phyloP scores from a whole-genome alignment of 37 sponge, comb jelly and placozoan species.

The Bolinopsis microptera region DNA sequence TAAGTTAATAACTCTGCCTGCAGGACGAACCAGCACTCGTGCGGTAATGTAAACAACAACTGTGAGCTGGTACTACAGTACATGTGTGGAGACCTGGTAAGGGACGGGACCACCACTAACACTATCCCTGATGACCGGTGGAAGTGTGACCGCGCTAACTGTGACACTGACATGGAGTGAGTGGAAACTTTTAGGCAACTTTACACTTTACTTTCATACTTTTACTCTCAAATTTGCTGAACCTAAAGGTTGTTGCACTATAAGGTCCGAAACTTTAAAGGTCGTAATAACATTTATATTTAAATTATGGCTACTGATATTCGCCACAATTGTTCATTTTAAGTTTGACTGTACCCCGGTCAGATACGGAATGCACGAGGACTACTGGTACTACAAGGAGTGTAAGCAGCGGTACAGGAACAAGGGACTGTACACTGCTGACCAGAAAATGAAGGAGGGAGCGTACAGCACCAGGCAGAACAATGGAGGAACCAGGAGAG shows the following conservation, averaged over 20 bases:
- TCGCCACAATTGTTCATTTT: too few species aligned
- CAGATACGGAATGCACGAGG: conserved; percentile 96
- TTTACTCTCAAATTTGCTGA: too few species aligned
- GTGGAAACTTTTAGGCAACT: too few species aligned
- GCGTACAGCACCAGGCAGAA: conserved; percentile 97
- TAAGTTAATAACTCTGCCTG: too few species aligned
- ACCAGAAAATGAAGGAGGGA: conserved; percentile 70
- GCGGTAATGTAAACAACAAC: conserved; percentile 91
- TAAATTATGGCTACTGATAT: too few species aligned
- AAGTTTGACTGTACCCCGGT: too few species aligned
- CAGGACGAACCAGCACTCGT: conserved; percentile 98
- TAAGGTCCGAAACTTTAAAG: too few species aligned
- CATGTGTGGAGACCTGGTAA: conserved; percentile 84
- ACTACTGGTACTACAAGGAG: conserved; percentile 84
- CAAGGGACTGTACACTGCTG: conserved; percentile 92
- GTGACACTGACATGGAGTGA: conserved; percentile 88
- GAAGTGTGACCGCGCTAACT: conserved; percentile 80
- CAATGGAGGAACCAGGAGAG: conserved; percentile 81
- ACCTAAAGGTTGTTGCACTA: too few species aligned
- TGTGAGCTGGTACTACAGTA: conserved; percentile 93
- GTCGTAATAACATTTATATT: too few species aligned
- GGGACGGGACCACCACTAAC: conserved; percentile 92
- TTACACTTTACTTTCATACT: too few species aligned
- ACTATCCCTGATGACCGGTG: conserved; percentile 84
- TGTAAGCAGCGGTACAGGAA: conserved; percentile 84